A percentile compares a stretch with the other conserved stretches of the same genome.
These are phyloP conservation scores for Boloria euphrosyne DNA, from an alignment of 2,888 invertebrate species.

Conservation along the genomic window DNA sequence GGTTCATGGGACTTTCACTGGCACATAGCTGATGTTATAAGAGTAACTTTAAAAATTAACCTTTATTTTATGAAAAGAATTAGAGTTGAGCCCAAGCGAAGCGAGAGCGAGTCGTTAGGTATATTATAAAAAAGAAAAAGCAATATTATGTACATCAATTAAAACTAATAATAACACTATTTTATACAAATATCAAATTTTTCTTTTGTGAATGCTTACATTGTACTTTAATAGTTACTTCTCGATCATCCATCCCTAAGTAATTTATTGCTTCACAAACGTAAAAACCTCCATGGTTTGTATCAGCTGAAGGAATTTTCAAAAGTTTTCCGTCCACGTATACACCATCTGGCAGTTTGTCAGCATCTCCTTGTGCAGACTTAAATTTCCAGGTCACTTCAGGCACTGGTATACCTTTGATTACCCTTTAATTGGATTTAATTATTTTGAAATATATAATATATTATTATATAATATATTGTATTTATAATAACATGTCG, in stretches of 20 bases:
- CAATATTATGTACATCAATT: not conserved
- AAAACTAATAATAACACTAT: not conserved
- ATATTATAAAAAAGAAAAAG: not conserved
- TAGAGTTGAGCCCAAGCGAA: too few relatives aligned
- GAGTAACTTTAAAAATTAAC: too few relatives aligned
- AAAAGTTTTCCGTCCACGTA: slow-evolving; percentile 45
- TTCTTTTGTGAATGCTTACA: slow-evolving; percentile 52
- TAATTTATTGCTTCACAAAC: slow-evolving; percentile 60
- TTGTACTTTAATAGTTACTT: slow-evolving; percentile 55
- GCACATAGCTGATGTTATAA: too few relatives aligned
- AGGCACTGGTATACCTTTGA: slow-evolving; percentile 62
- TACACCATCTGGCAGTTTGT: slow-evolving; percentile 53
- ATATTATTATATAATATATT: too few relatives aligned
- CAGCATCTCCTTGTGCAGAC: slow-evolving; percentile 41
- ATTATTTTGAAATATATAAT: not conserved
- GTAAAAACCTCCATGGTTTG: slow-evolving; percentile 56
- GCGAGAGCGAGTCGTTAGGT: too few relatives aligned
- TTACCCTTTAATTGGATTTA: slow-evolving; percentile 48
- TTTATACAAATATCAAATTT: too few relatives aligned
- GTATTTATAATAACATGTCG: not conserved
- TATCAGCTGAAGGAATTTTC: slow-evolving; percentile 50
- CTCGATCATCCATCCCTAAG: slow-evolving; percentile 51
- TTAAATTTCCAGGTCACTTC: slow-evolving; percentile 59
- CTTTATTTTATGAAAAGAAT: too few relatives aligned
- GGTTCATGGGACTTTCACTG: too few relatives aligned